Percentiles rank a stretch among this genome's conserved stretches.
Evolutionary conservation across 2,888 invertebrate species (phyloP).

Genomic region (Escarpia spicata): DNA sequence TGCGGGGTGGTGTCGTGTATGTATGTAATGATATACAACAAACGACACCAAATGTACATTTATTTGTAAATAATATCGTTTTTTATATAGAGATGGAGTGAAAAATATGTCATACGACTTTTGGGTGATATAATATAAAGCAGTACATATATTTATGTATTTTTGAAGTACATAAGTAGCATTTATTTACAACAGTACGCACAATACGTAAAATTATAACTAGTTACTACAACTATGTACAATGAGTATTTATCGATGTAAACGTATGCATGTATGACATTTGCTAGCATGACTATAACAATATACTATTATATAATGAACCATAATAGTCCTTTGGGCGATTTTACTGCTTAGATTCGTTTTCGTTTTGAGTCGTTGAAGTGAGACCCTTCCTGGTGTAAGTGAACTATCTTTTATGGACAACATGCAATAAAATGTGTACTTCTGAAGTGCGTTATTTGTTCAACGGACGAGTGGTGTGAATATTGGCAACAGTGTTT

Average conservation of each 20-base stretch:
- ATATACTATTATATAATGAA: too few species aligned
- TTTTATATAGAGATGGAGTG: neutral
- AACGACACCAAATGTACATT: neutral
- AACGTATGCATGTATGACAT: too few species aligned
- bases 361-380: neutral
- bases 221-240: too few species aligned
- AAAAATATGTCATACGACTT: neutral
- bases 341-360: neutral
- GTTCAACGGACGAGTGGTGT: neutral
- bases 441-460: too few species aligned
- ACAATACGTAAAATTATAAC: too few species aligned
- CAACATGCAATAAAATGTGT: too few species aligned
- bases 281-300: too few species aligned
- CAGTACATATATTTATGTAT: neutral
- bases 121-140: neutral
- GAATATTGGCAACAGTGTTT: neutral
- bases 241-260: too few species aligned
- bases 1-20: neutral
- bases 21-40: neutral
- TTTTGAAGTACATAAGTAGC: neutral
- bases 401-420: neutral
- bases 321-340: neutral
- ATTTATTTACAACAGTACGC: neutral
- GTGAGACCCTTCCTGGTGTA: neutral
- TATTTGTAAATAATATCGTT: slow-evolving; percentile 12